phyloP scores from a whole-genome alignment of 2,113 vertebrate species.

The Butorides virescens region DNA sequence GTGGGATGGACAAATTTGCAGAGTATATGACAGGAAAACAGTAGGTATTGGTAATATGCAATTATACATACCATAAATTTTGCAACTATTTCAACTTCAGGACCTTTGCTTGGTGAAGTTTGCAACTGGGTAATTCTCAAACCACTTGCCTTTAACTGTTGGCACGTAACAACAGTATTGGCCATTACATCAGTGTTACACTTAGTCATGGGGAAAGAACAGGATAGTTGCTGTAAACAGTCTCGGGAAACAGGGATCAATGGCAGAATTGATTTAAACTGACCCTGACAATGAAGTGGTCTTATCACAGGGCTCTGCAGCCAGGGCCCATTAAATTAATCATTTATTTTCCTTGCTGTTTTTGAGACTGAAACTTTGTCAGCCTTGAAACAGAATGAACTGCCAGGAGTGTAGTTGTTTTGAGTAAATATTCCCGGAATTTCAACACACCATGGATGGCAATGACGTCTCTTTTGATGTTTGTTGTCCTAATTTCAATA shows the following conservation, averaged over 20 bases:
- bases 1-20: not conserved
- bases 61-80: not conserved
- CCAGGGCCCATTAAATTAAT: not conserved
- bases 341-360: not conserved
- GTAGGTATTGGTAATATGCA: not conserved
- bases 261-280: constrained; percentile 29
- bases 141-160: not conserved
- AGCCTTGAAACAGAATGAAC: constrained; percentile 16
- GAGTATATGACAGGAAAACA: not conserved
- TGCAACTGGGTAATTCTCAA: not conserved
- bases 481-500: not conserved
- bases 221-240: not conserved
- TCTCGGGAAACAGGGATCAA: not conserved
- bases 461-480: not conserved
- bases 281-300: not conserved
- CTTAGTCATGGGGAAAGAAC: not conserved
- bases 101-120: not conserved
- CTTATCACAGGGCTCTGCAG: not conserved
- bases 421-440: constrained; percentile 38
- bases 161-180: not conserved
- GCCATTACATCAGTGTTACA: not conserved
- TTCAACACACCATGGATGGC: not conserved
- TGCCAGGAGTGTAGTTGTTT: constrained; percentile 2
- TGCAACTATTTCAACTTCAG: not conserved
- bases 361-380: constrained; percentile 20